These are phyloP conservation scores for Drosophila peninsularis DNA, from an alignment of 2,888 invertebrate species.

Conservation along the genomic window DNA sequence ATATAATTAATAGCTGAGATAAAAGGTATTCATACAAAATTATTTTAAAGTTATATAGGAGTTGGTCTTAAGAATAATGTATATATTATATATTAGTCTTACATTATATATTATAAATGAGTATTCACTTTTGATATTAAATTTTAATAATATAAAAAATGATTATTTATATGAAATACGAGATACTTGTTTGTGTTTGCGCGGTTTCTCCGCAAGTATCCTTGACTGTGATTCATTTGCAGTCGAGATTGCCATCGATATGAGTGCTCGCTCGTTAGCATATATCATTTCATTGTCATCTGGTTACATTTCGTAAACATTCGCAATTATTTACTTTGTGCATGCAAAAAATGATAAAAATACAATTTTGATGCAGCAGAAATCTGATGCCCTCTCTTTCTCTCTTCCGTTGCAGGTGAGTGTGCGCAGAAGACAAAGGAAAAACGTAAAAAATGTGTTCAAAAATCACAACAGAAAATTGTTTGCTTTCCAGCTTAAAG, in stretches of 20 bases:
- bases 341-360: constrained; percentile 1
- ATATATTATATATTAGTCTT: too few relatives aligned
- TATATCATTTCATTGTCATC: constrained; percentile 53
- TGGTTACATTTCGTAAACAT: constrained; percentile 20
- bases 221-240: constrained; percentile 24
- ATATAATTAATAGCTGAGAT: not conserved
- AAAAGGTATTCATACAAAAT: not conserved
- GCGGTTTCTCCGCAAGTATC: constrained; percentile 2
- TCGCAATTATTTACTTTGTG: constrained; percentile 38
- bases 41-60: not conserved
- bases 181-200: not conserved
- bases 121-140: too few relatives aligned
- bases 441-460: constrained; percentile 21
- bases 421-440: constrained; percentile 28
- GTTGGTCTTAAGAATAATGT: not conserved
- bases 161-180: not conserved
- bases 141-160: too few relatives aligned
- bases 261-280: constrained; percentile 34
- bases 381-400: constrained; percentile 22
- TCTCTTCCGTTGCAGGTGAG: constrained; percentile 67
- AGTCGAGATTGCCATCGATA: constrained; percentile 46
- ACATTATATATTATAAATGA: too few relatives aligned
- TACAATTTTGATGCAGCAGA: constrained; percentile 26
- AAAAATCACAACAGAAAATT: constrained; percentile 34
- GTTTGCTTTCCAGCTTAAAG: constrained; percentile 40